Evolutionary conservation across 2,113 vertebrate species (phyloP).

Genomic region (Brienomyrus brachyistius): DNA sequence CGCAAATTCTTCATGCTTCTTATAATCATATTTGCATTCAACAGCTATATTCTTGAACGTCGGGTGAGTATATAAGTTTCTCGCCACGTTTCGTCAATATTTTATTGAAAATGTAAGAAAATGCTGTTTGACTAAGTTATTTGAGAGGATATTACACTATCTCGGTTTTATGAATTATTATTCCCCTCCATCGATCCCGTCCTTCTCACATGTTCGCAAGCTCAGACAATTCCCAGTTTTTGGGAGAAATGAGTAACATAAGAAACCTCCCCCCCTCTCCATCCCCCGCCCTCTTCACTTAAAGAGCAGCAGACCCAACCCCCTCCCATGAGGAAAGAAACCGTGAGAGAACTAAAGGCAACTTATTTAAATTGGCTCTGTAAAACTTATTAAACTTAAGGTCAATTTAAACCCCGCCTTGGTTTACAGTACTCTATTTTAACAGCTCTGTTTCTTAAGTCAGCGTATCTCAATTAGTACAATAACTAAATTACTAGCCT

Average conservation of each 20-base stretch:
- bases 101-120: neutral
- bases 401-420: neutral
- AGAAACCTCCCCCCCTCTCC: neutral
- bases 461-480: neutral
- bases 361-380: conserved; percentile 1
- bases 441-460: neutral
- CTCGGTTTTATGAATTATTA: neutral
- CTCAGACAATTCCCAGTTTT: neutral
- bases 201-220: neutral
- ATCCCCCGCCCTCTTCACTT: neutral
- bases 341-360: neutral
- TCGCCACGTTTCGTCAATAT: neutral
- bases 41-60: neutral
- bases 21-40: neutral
- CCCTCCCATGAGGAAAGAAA: neutral
- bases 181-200: neutral
- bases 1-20: neutral
- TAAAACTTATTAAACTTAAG: neutral
- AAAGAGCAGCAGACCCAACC: neutral
- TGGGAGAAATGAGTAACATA: neutral
- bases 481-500: neutral
- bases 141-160: neutral
- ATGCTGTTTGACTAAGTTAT: neutral
- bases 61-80: neutral
- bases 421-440: neutral